Base-by-base conservation (phyloP, 2,888 invertebrate genomes). In the Heterodera filipjevi region DNA sequence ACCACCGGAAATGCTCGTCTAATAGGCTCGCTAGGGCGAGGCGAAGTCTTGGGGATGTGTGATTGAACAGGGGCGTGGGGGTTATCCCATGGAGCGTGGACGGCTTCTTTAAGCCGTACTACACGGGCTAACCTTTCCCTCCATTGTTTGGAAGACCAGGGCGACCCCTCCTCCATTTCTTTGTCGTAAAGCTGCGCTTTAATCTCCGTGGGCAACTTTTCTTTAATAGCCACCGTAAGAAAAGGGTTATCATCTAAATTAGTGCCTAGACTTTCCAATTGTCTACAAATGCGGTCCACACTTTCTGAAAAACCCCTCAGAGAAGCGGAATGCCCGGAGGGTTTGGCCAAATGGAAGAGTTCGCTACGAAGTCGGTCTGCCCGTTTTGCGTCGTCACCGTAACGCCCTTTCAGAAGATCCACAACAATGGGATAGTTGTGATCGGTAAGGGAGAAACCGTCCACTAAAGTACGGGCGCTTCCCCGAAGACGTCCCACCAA, bases 221-320 rank as follows among this genome's bases (percentile, higher is more conserved):
- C 53, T 22, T 53, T 53, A 53, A 53, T 53, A 2, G 53, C 53
- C 5, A 53, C 53, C 1, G 53, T 53, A 19, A 53, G 53, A 19
- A 53, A 53, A 6, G 53, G 16, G 22, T 53, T 53, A 3, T 53
- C 6, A 0, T 53, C 53, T 22, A 53, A 53, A 19, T 53, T 53
- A 1, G 16, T 53, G 0, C 53, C 53, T 19, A 53, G 22, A 22
- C 53, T 53, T 10, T 71, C 71, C 32, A 71, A 32, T 71, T 71
- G 71, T 16, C 71, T 6, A 14, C 71, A 71, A 30, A 71, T 71
- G 3, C 71, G 22, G 44, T 71, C 71, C 1, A 71, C 32, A 33
- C 32, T 33, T 12, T 71, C 71, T 1, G 27, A 27, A 33, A 71
- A 71, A 3, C 5, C 6, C n/a, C 71, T 19, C 19, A 49, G 22